Conservation (phyloP, 2,888 invertebrate genomes). For the Cryptops parisi region DNA sequence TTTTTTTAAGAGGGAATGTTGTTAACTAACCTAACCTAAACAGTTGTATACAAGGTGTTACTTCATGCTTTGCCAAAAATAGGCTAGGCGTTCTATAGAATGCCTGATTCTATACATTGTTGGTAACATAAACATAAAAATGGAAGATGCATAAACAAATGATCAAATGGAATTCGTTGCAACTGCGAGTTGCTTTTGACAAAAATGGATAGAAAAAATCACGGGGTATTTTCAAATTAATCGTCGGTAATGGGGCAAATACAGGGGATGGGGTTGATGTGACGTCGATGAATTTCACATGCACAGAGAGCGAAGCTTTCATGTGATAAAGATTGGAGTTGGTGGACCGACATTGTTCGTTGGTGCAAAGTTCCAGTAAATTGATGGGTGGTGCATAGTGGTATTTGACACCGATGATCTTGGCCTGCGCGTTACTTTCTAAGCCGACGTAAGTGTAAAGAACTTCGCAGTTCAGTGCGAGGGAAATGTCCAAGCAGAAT, state of each 20-base stretch:
- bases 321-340: background rate
- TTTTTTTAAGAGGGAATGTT: background rate
- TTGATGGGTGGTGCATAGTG: background rate
- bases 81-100: no score
- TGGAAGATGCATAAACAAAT: background rate
- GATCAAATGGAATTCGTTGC: no score
- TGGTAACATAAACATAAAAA: no score
- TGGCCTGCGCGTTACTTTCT: background rate
- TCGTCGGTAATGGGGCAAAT: background rate
- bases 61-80: no score
- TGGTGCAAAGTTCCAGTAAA: background rate
- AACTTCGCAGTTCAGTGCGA: background rate
- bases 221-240: background rate
- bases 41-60: no score
- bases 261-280: background rate
- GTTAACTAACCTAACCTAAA: no score
- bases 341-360: background rate
- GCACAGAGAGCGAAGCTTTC: background rate
- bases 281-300: background rate
- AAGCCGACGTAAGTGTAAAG: background rate
- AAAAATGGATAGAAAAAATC: slow-evolving; percentile 8
- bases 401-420: background rate
- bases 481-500: background rate
- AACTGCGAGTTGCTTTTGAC: no score
- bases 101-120: no score